phyloP scores from a whole-genome alignment of 2,113 vertebrate species.

The Aspiorhynchus laticeps region DNA sequence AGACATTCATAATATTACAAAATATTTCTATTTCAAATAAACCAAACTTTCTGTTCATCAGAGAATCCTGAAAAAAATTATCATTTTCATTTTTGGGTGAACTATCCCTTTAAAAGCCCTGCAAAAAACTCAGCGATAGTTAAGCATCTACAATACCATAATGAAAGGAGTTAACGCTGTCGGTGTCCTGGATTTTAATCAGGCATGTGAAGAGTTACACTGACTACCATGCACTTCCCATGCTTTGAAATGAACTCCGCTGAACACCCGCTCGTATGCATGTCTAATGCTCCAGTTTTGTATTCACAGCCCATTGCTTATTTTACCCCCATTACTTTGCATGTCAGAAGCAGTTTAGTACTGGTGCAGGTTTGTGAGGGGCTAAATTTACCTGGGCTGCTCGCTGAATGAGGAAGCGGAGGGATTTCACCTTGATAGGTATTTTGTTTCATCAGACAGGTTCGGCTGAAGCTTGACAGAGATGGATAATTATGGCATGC shows the following conservation, averaged over 20 bases:
- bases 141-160: not conserved
- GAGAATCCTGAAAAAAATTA: not conserved
- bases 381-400: slow-evolving; percentile 24
- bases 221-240: not conserved
- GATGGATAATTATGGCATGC: slow-evolving; percentile 62
- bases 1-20: not conserved
- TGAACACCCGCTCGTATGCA: not conserved
- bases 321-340: slow-evolving; percentile 12
- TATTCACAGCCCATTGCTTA: slow-evolving; percentile 25
- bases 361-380: slow-evolving; percentile 7
- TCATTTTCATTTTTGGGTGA: not conserved
- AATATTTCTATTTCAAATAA: not conserved
- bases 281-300: slow-evolving; percentile 10
- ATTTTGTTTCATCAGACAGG: slow-evolving; percentile 62
- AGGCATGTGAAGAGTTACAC: not conserved
- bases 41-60: not conserved
- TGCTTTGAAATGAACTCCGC: not conserved
- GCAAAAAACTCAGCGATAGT: not conserved
- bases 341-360: slow-evolving; percentile 40
- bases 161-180: not conserved
- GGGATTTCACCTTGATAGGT: slow-evolving; percentile 55
- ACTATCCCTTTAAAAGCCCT: not conserved
- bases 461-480: slow-evolving; percentile 8
- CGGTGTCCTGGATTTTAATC: slow-evolving; percentile 1
- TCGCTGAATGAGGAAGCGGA: slow-evolving; percentile 28